These are phyloP conservation scores for Upupa epops DNA, from an alignment of 2,113 vertebrate genomes.

Conservation along the genomic window DNA sequence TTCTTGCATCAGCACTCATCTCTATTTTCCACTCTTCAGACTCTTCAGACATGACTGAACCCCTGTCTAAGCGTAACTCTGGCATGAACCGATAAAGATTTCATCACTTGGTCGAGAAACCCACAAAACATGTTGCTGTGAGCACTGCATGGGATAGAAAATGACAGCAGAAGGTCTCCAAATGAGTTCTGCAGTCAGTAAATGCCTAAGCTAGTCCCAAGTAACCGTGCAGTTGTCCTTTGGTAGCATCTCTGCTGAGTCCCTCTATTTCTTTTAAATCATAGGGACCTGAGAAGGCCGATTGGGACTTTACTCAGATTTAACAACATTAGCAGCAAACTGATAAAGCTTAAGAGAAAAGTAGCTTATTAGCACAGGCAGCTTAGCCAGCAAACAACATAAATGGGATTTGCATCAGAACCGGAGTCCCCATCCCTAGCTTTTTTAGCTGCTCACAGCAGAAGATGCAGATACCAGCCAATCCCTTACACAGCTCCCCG, in stretches of 20 bases:
- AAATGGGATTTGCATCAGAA: not conserved
- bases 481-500: not conserved
- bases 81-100: not conserved
- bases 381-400: slow-evolving; percentile 5
- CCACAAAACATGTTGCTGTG: not conserved
- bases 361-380: not conserved
- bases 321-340: not conserved
- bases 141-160: not conserved
- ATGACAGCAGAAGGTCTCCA: not conserved
- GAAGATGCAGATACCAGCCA: not conserved
- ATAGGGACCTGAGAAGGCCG: not conserved
- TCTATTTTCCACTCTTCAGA: not conserved
- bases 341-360: slow-evolving; percentile 22
- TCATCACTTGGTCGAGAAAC: not conserved
- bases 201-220: not conserved
- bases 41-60: not conserved
- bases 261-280: not conserved
- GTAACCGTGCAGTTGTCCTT: not conserved
- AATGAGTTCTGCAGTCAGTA: not conserved
- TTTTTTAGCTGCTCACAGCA: not conserved
- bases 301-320: not conserved
- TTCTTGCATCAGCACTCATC: not conserved
- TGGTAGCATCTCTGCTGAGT: not conserved
- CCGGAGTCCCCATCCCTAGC: not conserved
- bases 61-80: not conserved